A percentile compares a stretch with the other conserved stretches of the same genome.
These are phyloP conservation scores for Elachura formosa DNA, from an alignment of 2,113 vertebrate species.

Conservation along the genomic window DNA sequence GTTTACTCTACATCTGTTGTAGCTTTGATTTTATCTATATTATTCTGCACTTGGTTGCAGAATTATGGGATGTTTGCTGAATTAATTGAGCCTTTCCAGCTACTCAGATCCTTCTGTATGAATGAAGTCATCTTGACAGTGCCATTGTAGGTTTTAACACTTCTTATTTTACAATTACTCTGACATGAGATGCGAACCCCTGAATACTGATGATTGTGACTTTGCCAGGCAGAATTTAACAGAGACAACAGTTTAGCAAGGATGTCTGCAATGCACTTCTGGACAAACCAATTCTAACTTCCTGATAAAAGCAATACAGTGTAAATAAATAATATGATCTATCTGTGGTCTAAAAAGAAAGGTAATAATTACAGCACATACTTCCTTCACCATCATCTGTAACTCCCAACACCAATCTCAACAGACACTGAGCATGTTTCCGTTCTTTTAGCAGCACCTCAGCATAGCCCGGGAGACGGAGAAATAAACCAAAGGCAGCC, in stretches of 20 bases:
- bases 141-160: not conserved
- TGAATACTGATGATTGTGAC: not conserved
- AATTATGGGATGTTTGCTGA: not conserved
- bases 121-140: not conserved
- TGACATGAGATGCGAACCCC: not conserved
- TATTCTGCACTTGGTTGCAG: not conserved
- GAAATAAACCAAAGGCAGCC: slow-evolving; percentile 96
- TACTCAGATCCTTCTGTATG: not conserved
- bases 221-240: not conserved
- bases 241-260: not conserved
- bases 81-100: not conserved
- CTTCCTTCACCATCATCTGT: slow-evolving; percentile 98
- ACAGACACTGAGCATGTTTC: slow-evolving; percentile 96
- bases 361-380: slow-evolving; percentile 77
- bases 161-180: not conserved
- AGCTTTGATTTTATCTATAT: not conserved
- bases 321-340: not conserved
- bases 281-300: not conserved
- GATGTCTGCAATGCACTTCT: not conserved
- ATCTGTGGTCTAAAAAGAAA: slow-evolving; percentile 35
- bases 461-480: slow-evolving; percentile 95
- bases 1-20: not conserved
- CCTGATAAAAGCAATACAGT: not conserved
- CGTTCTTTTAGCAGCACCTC: slow-evolving; percentile 97
- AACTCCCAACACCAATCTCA: slow-evolving; percentile 94